These are phyloP conservation scores for Lasioglossum albipes DNA, from an alignment of 1,140 invertebrate genomes.

Conservation along the genomic window DNA sequence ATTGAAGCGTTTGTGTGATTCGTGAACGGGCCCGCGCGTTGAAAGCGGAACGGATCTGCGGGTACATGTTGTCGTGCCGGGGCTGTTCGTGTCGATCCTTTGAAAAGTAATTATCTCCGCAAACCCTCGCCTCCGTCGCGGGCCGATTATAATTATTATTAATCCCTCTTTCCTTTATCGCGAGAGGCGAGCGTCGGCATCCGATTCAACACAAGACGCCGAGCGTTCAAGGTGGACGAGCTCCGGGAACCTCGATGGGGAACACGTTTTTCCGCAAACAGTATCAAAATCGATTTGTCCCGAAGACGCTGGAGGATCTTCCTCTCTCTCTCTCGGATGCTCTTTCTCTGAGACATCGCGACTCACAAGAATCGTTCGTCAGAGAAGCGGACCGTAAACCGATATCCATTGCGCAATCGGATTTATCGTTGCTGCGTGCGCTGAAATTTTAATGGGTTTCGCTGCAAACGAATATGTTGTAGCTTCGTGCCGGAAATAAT, in stretches of 20 bases:
- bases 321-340: neutral
- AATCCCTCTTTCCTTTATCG: neutral
- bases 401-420: too few species aligned
- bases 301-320: slow-evolving; percentile 9
- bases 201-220: neutral
- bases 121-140: neutral
- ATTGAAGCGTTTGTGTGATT: slow-evolving; percentile 30
- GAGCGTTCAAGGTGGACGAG: neutral
- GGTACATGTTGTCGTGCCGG: neutral
- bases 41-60: too few species aligned
- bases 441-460: too few species aligned
- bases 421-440: too few species aligned
- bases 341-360: neutral
- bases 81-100: neutral
- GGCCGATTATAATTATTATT: neutral
- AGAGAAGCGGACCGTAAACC: too few species aligned
- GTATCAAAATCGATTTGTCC: slow-evolving; percentile 31
- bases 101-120: neutral
- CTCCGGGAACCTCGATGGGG: too few species aligned
- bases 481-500: too few species aligned
- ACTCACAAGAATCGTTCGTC: too few species aligned
- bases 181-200: neutral
- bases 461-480: too few species aligned
- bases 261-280: neutral
- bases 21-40: neutral